Conservation (phyloP, 2,113 vertebrate species). For the Lipotes vexillifer region DNA sequence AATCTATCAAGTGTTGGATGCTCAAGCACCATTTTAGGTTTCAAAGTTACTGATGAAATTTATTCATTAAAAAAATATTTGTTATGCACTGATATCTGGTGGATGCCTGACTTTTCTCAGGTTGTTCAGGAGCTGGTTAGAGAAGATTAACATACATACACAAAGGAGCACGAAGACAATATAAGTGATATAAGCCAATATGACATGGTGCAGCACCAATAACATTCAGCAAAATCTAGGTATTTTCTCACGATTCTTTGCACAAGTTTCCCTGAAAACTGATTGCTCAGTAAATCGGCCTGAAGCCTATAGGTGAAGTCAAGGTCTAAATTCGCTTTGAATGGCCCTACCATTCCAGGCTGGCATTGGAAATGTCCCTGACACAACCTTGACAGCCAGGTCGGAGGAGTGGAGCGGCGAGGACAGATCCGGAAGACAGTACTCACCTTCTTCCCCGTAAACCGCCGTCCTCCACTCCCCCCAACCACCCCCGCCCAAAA, state of each 20-base stretch:
- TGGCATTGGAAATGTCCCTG: background rate
- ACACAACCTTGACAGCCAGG: background rate
- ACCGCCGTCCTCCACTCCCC: accelerated
- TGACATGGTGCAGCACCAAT: background rate
- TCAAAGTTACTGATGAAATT: background rate
- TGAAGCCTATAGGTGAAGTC: background rate
- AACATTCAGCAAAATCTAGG: background rate
- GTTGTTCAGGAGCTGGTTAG: background rate
- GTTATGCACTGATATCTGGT: background rate
- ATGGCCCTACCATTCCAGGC: background rate
- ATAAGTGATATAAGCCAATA: background rate
- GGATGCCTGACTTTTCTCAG: background rate
- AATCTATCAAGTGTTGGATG: background rate
- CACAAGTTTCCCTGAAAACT: background rate
- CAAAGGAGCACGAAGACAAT: background rate
- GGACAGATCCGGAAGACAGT: background rate
- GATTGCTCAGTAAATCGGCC: background rate
- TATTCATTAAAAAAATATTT: background rate
- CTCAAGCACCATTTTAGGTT: background rate
- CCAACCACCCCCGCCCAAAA: no score
- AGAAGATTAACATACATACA: background rate
- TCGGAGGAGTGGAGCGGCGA: background rate
- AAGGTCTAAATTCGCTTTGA: background rate
- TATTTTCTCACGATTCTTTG: background rate
- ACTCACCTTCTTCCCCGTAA: no score